Conservation (phyloP, 2,113 vertebrate species). For the Apodemus sylvaticus region DNA sequence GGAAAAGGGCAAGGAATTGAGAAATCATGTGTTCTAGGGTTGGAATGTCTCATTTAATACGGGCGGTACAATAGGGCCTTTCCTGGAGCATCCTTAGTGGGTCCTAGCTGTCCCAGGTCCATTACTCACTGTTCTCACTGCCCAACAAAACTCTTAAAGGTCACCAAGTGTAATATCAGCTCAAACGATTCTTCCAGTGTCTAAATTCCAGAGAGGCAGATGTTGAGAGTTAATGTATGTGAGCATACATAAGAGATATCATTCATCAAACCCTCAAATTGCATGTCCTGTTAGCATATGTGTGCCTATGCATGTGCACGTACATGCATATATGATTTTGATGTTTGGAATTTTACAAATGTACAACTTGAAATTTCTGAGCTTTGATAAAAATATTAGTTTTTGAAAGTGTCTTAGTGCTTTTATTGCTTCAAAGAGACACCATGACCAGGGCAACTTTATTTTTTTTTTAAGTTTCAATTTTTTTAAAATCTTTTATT, state of each 20-base stretch:
- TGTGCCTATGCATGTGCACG: background rate
- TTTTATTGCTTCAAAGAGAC: background rate
- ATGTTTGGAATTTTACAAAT: background rate
- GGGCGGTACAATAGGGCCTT: background rate
- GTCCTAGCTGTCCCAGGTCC: background rate
- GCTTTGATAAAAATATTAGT: background rate
- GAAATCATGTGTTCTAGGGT: background rate
- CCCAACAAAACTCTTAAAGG: background rate
- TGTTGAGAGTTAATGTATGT: background rate
- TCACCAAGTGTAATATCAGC: background rate
- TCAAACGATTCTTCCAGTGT: background rate
- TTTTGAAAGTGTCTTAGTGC: background rate
- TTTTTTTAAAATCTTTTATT: no score
- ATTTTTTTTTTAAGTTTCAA: no score
- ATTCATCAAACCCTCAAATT: background rate
- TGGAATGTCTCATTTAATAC: background rate
- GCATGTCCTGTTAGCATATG: background rate
- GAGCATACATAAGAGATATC: background rate
- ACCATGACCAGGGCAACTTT: background rate
- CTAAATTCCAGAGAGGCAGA: background rate
- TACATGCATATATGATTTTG: background rate
- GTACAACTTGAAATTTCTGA: background rate
- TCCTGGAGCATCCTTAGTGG: conserved; percentile 5
- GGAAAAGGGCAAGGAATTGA: background rate
- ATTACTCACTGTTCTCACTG: background rate